These are phyloP conservation scores for Scarus forsteni DNA, from an alignment of 2,797 vertebrate species.

Conservation along the genomic window DNA sequence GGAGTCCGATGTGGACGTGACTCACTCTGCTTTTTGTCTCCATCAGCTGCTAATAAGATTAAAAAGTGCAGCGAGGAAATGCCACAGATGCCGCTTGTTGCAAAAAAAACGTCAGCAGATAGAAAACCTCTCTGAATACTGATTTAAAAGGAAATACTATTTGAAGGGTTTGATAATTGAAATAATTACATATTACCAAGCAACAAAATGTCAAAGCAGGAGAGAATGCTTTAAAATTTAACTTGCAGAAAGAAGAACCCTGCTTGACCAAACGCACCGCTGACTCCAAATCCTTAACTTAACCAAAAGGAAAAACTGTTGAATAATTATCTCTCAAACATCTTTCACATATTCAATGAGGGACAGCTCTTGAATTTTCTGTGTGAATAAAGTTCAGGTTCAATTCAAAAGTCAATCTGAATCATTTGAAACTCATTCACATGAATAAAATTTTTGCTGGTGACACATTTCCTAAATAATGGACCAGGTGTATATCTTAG, in stretches of 20 bases:
- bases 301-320: too few relatives aligned
- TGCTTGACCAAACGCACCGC: background rate
- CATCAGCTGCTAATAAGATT: conserved; percentile 9
- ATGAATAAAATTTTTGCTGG: too few relatives aligned
- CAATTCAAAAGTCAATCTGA: too few relatives aligned
- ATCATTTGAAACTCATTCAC: too few relatives aligned
- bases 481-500: too few relatives aligned
- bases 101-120: background rate
- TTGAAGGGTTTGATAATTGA: background rate
- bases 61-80: background rate
- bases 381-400: too few relatives aligned
- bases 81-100: background rate
- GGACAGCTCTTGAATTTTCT: too few relatives aligned
- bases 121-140: background rate
- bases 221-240: background rate
- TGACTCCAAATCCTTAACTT: too few relatives aligned
- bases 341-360: too few relatives aligned
- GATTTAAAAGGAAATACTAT: background rate
- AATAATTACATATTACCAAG: background rate
- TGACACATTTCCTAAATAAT: too few relatives aligned
- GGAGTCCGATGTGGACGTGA: conserved; percentile 22
- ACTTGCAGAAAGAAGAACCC: background rate
- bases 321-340: too few relatives aligned
- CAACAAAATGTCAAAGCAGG: background rate
- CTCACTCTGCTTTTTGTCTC: conserved; percentile 21